A percentile compares a stretch with the other conserved stretches of the same genome.
phyloP scores from a whole-genome alignment of 2,113 vertebrate genomes.

The Hippotragus niger region DNA sequence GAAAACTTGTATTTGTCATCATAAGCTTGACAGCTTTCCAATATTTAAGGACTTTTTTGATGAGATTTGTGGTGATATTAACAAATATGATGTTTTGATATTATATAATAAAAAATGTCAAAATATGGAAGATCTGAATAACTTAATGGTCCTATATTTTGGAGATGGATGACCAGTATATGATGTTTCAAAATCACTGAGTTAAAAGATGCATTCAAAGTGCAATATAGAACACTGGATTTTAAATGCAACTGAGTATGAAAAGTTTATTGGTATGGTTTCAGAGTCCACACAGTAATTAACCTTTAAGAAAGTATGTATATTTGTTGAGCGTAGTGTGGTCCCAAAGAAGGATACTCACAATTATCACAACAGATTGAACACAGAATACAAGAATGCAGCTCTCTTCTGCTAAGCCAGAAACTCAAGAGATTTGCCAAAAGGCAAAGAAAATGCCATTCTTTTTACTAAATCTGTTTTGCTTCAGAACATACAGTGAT shows the following conservation, averaged over 20 bases:
- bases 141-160: background rate
- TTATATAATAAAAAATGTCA: slow-evolving; percentile 17
- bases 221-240: background rate
- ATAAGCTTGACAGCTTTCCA: slow-evolving; percentile 1
- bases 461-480: background rate
- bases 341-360: background rate
- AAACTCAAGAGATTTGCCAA: slow-evolving; percentile 5
- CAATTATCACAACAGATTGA: background rate
- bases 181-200: background rate
- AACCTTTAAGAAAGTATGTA: background rate
- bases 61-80: background rate
- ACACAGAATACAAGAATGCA: background rate
- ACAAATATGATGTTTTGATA: background rate
- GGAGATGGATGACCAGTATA: background rate
- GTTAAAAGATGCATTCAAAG: background rate
- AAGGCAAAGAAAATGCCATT: background rate
- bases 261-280: background rate
- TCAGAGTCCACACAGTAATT: background rate
- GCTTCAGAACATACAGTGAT: background rate
- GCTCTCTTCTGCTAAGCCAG: background rate
- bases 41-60: slow-evolving; percentile 43
- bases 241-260: background rate
- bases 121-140: background rate
- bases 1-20: slow-evolving; percentile 7
- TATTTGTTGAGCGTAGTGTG: background rate